Base-by-base conservation (phyloP, 2,888 invertebrate genomes). In the Epirrhoe alternata region DNA sequence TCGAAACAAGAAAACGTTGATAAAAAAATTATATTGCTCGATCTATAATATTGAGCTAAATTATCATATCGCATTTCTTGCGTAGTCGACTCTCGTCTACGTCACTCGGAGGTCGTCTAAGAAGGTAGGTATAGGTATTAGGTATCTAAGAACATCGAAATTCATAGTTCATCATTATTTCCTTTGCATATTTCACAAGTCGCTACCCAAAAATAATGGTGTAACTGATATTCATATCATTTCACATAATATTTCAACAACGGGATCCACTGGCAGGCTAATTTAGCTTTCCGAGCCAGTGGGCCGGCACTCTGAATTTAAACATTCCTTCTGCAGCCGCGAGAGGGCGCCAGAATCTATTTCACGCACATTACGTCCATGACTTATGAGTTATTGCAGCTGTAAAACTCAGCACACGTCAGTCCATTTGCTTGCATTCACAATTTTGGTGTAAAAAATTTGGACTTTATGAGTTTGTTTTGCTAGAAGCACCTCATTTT, bases 351-450 rank as follows among this genome's bases (percentile, higher is more conserved):
- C 81, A 69, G 84, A 87, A 87, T 88, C 89, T 90, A 90, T 90
- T 91, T 90, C 87, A 90, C 89, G 90, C 90, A 83, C 86, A 89
- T 90, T 90, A 89, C 87, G 76, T 77, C 65, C 76, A 79, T 81
- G 86, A 86, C 85, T 89, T 89, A 88, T 89, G 88, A 90, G 81
- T 90, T 89, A 90, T 90, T 86, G 80, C 86, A 71, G 87, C 88
- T 85, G 88, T 90, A 87, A 89, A 90, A 84, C 86, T 88, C 88
- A 89, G 87, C 85, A 86, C 81, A 87, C 85, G 82, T 89, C 87
- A 87, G 80, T 83, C 82, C 86, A 88, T 90, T 90, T 88, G 81
- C 83, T 77, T 78, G 69, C 76, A 80, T 80, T 82, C 80, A 73
- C 75, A 62, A 58, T 59, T 70, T 71, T 67, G 68, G 69, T 69